Percentiles rank a stretch among this genome's conserved stretches.
phyloP scores from a whole-genome alignment of 2,797 vertebrate genomes.

The Pachyuromys duprasi region DNA sequence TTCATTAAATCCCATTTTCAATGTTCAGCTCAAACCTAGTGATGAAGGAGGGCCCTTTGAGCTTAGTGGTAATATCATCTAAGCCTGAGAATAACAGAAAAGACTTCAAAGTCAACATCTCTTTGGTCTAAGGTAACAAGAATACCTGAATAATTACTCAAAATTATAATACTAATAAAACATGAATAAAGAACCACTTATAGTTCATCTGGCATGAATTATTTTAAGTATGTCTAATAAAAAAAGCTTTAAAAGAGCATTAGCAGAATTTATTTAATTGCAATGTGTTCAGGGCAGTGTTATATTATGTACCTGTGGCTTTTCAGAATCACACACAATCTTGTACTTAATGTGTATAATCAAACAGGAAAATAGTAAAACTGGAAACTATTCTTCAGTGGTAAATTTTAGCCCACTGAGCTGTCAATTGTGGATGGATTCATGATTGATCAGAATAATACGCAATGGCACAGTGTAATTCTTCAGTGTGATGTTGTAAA shows the following conservation, averaged over 20 bases:
- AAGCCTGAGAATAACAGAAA: slow-evolving; percentile 86
- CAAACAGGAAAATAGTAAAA: slow-evolving; percentile 85
- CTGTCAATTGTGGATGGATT: slow-evolving; percentile 90
- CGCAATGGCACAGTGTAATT: slow-evolving; percentile 91
- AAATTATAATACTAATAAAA: slow-evolving; percentile 85
- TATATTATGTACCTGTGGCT: slow-evolving; percentile 85
- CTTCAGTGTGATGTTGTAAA: slow-evolving; percentile 93
- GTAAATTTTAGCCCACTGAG: slow-evolving; percentile 88
- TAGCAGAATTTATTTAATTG: slow-evolving; percentile 86
- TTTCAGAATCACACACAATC: slow-evolving; percentile 80
- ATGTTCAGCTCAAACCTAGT: slow-evolving; percentile 83
- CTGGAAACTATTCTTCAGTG: slow-evolving; percentile 86
- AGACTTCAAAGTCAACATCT: slow-evolving; percentile 85
- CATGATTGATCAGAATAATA: slow-evolving; percentile 92
- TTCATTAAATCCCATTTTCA: slow-evolving; percentile 86
- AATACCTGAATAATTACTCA: slow-evolving; percentile 82
- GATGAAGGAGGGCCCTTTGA: slow-evolving; percentile 84
- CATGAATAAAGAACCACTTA: slow-evolving; percentile 85
- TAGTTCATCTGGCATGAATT: slow-evolving; percentile 80
- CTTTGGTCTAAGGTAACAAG: slow-evolving; percentile 83
- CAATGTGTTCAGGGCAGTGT: slow-evolving; percentile 80
- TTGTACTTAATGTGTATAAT: slow-evolving; percentile 80
- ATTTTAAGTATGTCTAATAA: slow-evolving; percentile 81
- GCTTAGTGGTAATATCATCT: slow-evolving; percentile 85
- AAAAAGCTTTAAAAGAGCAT: slow-evolving; percentile 83